phyloP scores from a whole-genome alignment of 1,140 invertebrate genomes.

The Lepidostoma basale region DNA sequence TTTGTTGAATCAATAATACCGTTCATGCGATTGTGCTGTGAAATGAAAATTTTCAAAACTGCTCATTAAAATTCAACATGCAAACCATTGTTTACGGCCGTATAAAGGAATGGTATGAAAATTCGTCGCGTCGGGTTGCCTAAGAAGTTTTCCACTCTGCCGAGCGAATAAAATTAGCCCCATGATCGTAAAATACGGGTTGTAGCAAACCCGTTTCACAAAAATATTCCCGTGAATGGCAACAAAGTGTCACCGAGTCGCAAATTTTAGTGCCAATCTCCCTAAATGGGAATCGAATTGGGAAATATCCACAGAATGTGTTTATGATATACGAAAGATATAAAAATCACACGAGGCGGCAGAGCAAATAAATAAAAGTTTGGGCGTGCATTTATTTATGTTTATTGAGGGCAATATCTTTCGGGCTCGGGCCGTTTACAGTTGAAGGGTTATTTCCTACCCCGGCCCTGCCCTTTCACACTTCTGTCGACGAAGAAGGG shows the following conservation, averaged over 20 bases:
- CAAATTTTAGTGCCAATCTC: slow-evolving; percentile 21
- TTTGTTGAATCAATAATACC: background rate
- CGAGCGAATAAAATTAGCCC: background rate
- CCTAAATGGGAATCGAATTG: slow-evolving; percentile 15
- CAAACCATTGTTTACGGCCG: no score
- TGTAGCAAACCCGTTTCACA: background rate
- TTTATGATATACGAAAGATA: slow-evolving; percentile 26
- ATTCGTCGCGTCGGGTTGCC: no score
- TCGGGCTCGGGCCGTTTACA: slow-evolving; percentile 12
- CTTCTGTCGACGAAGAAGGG: background rate
- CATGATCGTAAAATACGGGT: background rate
- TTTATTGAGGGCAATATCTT: slow-evolving; percentile 22
- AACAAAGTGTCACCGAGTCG: background rate
- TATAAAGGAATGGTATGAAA: no score
- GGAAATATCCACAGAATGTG: slow-evolving; percentile 24
- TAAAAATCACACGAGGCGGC: slow-evolving; percentile 22
- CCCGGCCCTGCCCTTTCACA: background rate
- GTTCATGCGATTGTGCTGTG: no score
- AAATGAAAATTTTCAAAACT: no score
- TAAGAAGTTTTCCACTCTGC: background rate
- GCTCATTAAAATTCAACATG: no score
- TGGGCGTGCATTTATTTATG: slow-evolving; percentile 30
- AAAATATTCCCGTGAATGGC: background rate
- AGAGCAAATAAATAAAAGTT: slow-evolving; percentile 26
- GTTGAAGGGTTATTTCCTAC: background rate